Percentiles rank a stretch among this genome's conserved stretches.
Conservation (phyloP, 1,140 invertebrate species). For the Augochlora pura region DNA sequence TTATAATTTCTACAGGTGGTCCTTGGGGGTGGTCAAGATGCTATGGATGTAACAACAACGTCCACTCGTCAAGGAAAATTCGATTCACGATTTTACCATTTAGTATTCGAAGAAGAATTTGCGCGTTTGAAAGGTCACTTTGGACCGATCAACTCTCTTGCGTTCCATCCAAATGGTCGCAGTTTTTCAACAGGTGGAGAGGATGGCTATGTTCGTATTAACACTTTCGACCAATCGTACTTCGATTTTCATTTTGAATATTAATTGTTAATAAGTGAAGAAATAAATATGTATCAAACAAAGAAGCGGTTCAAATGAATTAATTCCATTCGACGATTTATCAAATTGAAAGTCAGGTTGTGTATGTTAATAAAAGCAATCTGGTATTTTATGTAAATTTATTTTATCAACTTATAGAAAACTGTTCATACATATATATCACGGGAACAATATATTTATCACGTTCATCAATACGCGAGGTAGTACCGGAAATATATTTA, state of each 20-base stretch:
- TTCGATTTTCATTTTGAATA: constrained; percentile 98
- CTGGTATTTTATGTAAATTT: constrained; percentile 12
- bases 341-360: not conserved
- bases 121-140: constrained; percentile 99
- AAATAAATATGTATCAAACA: constrained; percentile 22
- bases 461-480: not conserved
- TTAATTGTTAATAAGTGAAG: constrained; percentile 72
- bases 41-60: constrained; percentile 99
- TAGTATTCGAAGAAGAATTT: constrained; percentile 99
- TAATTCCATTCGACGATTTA: not conserved
- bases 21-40: constrained; percentile 98
- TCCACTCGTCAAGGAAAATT: constrained; percentile 98
- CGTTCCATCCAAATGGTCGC: constrained; percentile 98
- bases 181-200: constrained; percentile 98
- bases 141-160: constrained; percentile 99
- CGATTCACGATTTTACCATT: constrained; percentile 98
- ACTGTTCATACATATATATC: not conserved
- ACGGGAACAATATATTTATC: not conserved
- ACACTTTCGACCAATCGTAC: constrained; percentile 97
- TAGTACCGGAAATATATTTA: constrained; percentile 9
- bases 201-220: constrained; percentile 98
- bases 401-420: constrained; percentile 13
- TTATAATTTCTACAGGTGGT: constrained; percentile 84
- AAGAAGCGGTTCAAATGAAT: constrained; percentile 28
- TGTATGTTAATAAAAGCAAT: not conserved